Percentiles rank a stretch among this genome's conserved stretches.
Evolutionary conservation across 2,797 vertebrate species (phyloP).

Genomic region (Clamator glandarius): DNA sequence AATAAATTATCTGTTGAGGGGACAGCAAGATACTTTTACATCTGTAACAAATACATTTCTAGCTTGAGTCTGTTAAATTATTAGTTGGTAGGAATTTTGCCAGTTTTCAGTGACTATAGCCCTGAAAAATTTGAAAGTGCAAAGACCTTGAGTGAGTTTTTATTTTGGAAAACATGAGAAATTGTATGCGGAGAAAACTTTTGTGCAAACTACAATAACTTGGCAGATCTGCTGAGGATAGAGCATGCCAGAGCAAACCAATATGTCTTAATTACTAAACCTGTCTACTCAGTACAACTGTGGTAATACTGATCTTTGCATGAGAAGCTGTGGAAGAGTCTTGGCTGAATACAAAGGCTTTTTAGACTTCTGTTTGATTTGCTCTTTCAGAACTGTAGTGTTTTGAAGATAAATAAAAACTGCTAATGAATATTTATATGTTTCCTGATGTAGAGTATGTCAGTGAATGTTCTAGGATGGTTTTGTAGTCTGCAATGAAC

Average conservation of each 20-base stretch:
- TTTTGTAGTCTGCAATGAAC: conserved; percentile 12
- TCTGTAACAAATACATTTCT: background rate
- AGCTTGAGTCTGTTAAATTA: background rate
- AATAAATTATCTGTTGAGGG: background rate
- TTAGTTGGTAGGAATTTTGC: background rate
- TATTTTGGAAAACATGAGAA: background rate
- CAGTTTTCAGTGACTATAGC: background rate
- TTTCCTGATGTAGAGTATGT: background rate
- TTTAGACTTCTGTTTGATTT: conserved; percentile 32
- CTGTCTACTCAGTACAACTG: conserved; percentile 5
- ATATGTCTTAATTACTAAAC: conserved; percentile 61
- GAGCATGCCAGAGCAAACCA: conserved; percentile 19
- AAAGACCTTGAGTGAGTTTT: background rate
- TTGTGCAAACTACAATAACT: background rate
- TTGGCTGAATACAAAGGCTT: conserved; percentile 9
- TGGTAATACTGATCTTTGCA: conserved; percentile 1
- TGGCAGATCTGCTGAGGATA: conserved; percentile 4
- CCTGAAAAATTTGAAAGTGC: background rate
- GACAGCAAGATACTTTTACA: background rate
- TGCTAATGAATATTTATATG: background rate
- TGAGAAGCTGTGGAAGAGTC: background rate
- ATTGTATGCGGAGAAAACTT: background rate
- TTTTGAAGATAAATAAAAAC: conserved; percentile 44
- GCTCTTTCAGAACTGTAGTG: background rate
- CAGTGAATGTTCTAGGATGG: conserved; percentile 6